A percentile compares a stretch with the other conserved stretches of the same genome.
Conservation (phyloP, 2,797 vertebrate genomes). For the Sebastes kiyomatsui region DNA sequence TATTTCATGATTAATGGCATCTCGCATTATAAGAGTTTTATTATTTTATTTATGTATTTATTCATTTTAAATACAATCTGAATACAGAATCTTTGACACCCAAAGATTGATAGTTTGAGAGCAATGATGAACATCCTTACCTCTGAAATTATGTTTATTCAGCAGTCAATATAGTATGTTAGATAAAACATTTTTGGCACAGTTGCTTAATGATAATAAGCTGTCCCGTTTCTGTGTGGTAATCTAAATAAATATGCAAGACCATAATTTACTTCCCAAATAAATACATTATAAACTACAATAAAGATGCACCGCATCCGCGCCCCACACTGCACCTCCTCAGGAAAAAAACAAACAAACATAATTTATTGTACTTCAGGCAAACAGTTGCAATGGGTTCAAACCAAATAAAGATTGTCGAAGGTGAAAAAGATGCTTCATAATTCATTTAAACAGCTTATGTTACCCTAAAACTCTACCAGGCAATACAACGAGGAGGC, state of each 20-base stretch:
- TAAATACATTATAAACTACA: constrained; percentile 86
- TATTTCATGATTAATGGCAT: constrained; percentile 9
- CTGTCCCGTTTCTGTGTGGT: constrained; percentile 79
- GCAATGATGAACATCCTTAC: constrained; percentile 54
- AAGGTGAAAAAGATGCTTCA: constrained; percentile 67
- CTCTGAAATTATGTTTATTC: constrained; percentile 84
- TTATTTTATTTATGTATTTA: constrained; percentile 30
- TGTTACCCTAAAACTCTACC: constrained; percentile 46
- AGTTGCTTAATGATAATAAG: constrained; percentile 84
- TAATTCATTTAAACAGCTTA: constrained; percentile 62
- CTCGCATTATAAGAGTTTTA: constrained; percentile 2
- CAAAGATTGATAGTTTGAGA: constrained; percentile 13
- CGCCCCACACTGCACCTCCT: constrained; percentile 69
- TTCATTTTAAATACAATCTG: constrained; percentile 42
- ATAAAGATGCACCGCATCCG: constrained; percentile 86
- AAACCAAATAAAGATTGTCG: constrained; percentile 52
- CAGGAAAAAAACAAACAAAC: constrained; percentile 56
- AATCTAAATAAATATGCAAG: constrained; percentile 88
- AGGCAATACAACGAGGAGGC: constrained; percentile 70
- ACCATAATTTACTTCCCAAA: constrained; percentile 86
- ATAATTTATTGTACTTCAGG: constrained; percentile 72
- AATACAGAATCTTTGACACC: constrained; percentile 35
- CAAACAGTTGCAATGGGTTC: constrained; percentile 65
- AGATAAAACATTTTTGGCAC: constrained; percentile 87
- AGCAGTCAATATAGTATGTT: constrained; percentile 82